Percentiles rank a stretch among this genome's conserved stretches.
These are phyloP conservation scores for Pseudococcus viburni DNA, from an alignment of 2,888 invertebrate species.

Conservation along the genomic window DNA sequence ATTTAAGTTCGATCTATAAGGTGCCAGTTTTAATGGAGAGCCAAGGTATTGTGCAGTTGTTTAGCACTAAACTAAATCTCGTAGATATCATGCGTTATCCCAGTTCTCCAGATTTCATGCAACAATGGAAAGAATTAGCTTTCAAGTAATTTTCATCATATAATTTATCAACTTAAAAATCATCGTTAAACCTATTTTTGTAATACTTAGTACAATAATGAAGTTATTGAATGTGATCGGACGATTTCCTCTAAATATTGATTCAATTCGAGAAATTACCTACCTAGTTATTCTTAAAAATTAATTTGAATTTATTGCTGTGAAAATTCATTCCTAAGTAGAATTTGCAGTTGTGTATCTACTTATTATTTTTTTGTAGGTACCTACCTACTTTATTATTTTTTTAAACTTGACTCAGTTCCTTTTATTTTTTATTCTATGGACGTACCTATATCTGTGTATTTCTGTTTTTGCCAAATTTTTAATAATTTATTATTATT, in stretches of 20 bases:
- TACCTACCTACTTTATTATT: too few relatives aligned
- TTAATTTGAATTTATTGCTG: too few relatives aligned
- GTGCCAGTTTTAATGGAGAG: slow-evolving; percentile 95
- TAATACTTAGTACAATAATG: not conserved
- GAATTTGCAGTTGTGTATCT: too few relatives aligned
- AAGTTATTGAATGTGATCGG: too few relatives aligned
- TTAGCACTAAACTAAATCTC: slow-evolving; percentile 86
- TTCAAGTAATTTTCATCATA: slow-evolving; percentile 74
- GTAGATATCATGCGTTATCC: slow-evolving; percentile 67
- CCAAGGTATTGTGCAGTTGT: slow-evolving; percentile 88
- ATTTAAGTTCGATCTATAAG: slow-evolving; percentile 94
- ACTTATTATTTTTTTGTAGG: too few relatives aligned
- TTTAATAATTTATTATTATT: slow-evolving; percentile 37
- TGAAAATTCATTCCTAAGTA: too few relatives aligned
- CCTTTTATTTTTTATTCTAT: too few relatives aligned
- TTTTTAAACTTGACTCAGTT: too few relatives aligned
- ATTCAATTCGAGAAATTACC: too few relatives aligned
- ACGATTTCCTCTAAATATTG: too few relatives aligned
- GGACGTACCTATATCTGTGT: too few relatives aligned
- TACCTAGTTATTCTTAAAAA: too few relatives aligned
- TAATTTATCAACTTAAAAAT: not conserved
- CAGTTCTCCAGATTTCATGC: slow-evolving; percentile 77
- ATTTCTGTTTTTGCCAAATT: not conserved
- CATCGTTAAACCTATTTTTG: not conserved
- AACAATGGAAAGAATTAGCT: slow-evolving; percentile 91